Evolutionary conservation across 2,888 invertebrate species (phyloP), one percentile per base, ranked within the genome.

Genomic region (Phortica okadai): DNA sequence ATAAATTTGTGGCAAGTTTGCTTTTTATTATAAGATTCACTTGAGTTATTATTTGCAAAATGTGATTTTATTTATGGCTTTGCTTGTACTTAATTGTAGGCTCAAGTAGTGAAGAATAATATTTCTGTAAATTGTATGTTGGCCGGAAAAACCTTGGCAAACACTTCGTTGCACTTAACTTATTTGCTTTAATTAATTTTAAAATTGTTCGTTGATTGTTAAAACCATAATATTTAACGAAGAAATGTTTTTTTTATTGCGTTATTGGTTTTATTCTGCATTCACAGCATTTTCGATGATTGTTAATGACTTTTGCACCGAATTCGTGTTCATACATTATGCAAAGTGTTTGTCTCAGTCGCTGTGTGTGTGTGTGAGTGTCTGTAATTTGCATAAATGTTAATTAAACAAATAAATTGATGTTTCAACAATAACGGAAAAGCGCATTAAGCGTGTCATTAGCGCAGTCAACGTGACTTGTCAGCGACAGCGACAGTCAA

Each of bases 391-490:
- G 50, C 50, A 50, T 50, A 50, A 50, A 50, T 50, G 14, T 50
- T 14, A 11, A 14, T 50, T 50, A 16, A 25, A 62, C 25, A 25
- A 16, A 62, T 25, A 21, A 62, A 62, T 62, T 62, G 21, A 62
- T 62, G 62, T 21, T 25, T 33, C 41, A 54, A 44, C 67, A 44
- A 62, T 76, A 79, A 67, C 76, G 79, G 66, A 62, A 25, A 62
- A 62, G 62, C 25, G 25, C 33, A 62, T 62, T 62, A 62, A 62
- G 50, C 50, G 50, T 50, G 50, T 50, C 62, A 62, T n/a, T 62
- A 25, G 25, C 6, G 33, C 62, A 25, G 50, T 44, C 64, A 74
- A 77, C 77, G 70, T 80, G 79, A 77, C 80, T 69, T 80, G 80
- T 79, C 79, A 67, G 45, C 45, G 54, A 45, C 69, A 59, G 16